Conservation (phyloP, 2,888 invertebrate genomes). For the Ectemnius continuus region DNA sequence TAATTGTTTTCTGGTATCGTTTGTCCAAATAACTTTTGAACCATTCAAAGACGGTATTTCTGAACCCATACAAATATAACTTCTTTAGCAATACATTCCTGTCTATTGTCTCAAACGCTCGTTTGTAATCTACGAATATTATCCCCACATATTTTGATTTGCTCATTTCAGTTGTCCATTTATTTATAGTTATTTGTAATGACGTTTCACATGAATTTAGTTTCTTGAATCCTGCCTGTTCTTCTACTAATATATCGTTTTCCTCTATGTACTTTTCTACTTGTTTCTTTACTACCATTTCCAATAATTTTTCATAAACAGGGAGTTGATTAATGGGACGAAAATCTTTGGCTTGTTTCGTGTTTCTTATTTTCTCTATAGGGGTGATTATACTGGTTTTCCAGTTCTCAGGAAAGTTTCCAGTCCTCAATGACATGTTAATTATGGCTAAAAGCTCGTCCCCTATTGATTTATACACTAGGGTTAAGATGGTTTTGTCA, state of each 20-base stretch:
- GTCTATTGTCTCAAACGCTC: slow-evolving; percentile 42
- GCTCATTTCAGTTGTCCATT: slow-evolving; percentile 14
- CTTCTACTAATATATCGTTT: no score
- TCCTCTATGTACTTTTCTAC: not conserved
- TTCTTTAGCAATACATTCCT: slow-evolving; percentile 12
- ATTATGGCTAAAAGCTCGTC: no score
- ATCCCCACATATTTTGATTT: slow-evolving; percentile 29
- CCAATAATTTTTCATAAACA: slow-evolving; percentile 12
- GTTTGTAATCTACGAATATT: slow-evolving; percentile 43
- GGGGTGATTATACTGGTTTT: no score
- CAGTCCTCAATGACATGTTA: no score
- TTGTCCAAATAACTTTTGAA: slow-evolving; percentile 2
- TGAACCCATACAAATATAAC: slow-evolving; percentile 11
- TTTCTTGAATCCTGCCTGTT: no score
- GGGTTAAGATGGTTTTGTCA: no score
- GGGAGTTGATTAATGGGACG: slow-evolving; percentile 5
- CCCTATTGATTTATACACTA: no score
- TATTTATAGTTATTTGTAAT: no score
- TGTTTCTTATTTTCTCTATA: no score
- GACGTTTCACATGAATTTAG: no score
- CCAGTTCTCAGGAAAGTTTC: no score
- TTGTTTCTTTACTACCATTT: slow-evolving; percentile 7
- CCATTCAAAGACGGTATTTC: not conserved
- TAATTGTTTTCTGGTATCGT: slow-evolving; percentile 7
- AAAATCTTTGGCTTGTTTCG: not conserved